phyloP scores from a whole-genome alignment of 2,113 vertebrate genomes.

The Rhadina sibilatrix region DNA sequence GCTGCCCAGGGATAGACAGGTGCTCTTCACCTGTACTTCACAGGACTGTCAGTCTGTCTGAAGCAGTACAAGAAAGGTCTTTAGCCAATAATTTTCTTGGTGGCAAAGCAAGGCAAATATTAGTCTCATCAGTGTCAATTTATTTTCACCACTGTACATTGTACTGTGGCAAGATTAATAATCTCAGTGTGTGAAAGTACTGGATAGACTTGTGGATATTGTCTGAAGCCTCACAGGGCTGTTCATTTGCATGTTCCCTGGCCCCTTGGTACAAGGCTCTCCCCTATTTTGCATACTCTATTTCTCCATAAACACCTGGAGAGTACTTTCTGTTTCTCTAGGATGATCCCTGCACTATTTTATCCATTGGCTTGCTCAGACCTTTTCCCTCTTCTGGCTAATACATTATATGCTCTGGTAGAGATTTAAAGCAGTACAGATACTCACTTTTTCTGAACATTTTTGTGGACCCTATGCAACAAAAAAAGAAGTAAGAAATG shows the following conservation, averaged over 20 bases:
- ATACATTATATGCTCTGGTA: neutral
- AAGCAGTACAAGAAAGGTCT: neutral
- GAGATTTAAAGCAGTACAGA: neutral
- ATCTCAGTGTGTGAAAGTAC: neutral
- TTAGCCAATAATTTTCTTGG: neutral
- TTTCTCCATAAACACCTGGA: neutral
- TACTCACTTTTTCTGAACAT: neutral
- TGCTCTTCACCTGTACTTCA: neutral
- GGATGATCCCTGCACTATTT: neutral
- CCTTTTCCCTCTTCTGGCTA: neutral
- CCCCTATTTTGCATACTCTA: neutral
- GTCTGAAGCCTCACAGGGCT: neutral
- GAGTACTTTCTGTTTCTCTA: neutral
- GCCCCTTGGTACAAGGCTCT: neutral
- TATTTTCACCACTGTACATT: neutral
- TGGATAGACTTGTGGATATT: neutral
- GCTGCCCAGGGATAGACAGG: neutral
- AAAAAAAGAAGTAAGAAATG: neutral
- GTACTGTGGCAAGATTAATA: neutral
- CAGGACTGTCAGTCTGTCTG: neutral
- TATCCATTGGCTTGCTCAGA: neutral
- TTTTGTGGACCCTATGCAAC: neutral
- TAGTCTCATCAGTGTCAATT: neutral
- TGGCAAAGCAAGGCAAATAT: neutral
- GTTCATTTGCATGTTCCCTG: neutral